Evolutionary conservation across 2,888 invertebrate genomes (phyloP).

Genomic region (Ganaspis brasiliensis): DNA sequence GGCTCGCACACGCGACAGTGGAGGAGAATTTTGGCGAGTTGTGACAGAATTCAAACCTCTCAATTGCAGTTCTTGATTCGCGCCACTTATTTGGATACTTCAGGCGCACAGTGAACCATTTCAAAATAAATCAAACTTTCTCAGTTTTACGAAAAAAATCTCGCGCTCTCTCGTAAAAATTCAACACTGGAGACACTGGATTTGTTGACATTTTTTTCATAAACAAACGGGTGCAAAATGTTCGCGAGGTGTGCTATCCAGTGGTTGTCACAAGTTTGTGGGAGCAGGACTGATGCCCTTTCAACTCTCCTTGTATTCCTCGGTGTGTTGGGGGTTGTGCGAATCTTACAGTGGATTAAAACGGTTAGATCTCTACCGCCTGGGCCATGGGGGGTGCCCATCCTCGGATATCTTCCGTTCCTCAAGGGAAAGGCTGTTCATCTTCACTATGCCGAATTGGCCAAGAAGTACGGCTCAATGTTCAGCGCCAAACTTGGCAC

Average conservation of each 20-base stretch:
- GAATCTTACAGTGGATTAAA: conserved; percentile 76
- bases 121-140: too few species aligned
- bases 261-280: conserved; percentile 69
- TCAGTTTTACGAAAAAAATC: not conserved
- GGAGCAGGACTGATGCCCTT: conserved; percentile 65
- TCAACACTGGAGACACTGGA: not conserved
- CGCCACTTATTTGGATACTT: conserved; percentile 18
- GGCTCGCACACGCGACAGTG: conserved; percentile 71
- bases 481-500: conserved; percentile 92
- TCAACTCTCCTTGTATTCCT: conserved; percentile 81
- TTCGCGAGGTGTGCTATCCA: conserved; percentile 71
- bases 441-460: conserved; percentile 89
- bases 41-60: conserved; percentile 43
- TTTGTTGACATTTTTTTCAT: not conserved
- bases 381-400: conserved; percentile 93
- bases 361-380: conserved; percentile 86
- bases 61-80: conserved; percentile 19
- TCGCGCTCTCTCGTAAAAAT: too few species aligned
- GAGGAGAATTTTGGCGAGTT: conserved; percentile 53
- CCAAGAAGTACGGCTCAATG: conserved; percentile 89
- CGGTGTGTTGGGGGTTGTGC: conserved; percentile 80
- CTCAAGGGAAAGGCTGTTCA: conserved; percentile 88
- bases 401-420: conserved; percentile 92
- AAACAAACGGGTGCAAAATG: conserved; percentile 64
- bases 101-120: conserved; percentile 21